phyloP scores from a whole-genome alignment of 2,888 invertebrate genomes.

The Alsophila aescularia region DNA sequence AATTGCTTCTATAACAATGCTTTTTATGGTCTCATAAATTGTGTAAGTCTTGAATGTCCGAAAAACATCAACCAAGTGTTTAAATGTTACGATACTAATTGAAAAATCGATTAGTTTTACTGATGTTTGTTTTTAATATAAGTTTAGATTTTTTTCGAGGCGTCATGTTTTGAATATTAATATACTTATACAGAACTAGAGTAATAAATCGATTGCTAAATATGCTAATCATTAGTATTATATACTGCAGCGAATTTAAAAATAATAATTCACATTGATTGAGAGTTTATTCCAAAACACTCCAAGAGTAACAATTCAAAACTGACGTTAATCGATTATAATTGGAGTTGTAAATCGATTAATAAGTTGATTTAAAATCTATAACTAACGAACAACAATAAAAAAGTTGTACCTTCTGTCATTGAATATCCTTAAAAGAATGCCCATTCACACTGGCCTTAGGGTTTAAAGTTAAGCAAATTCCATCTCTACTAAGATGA shows the following conservation, averaged over 20 bases:
- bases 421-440: not conserved
- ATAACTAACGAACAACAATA: no score
- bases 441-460: conserved; percentile 10
- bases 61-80: conserved; percentile 5
- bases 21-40: conserved; percentile 34
- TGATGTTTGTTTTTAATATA: conserved; percentile 4
- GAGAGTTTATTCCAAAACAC: no score
- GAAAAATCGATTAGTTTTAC: not conserved
- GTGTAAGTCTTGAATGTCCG: conserved; percentile 7
- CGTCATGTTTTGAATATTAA: not conserved
- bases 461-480: conserved; percentile 59
- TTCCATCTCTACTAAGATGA: conserved; percentile 69
- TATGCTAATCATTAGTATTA: no score
- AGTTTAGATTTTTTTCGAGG: conserved; percentile 6
- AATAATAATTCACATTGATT: no score
- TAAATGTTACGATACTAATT: conserved; percentile 21
- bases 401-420: no score
- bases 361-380: not conserved
- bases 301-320: no score
- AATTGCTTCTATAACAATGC: conserved; percentile 35
- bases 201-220: no score
- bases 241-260: no score
- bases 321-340: no score
- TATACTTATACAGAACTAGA: no score
- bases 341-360: no score